These are phyloP conservation scores for Festucalex cinctus DNA, from an alignment of 2,113 vertebrate genomes.

Conservation along the genomic window DNA sequence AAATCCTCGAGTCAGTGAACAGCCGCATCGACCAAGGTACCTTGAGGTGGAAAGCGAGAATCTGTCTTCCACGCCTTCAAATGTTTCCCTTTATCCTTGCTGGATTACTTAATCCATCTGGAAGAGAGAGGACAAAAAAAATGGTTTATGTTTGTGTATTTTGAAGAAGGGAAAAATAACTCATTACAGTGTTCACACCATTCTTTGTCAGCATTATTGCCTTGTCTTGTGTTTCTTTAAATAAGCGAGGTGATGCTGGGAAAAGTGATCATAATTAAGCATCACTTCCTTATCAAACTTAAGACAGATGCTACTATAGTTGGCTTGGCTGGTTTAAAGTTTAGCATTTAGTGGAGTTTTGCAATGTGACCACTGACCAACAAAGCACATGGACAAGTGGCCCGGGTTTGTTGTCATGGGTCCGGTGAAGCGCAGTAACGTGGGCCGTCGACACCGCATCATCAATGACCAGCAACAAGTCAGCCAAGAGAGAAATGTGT, in stretches of 20 bases:
- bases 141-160: not conserved
- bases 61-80: constrained; percentile 15
- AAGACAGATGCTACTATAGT: not conserved
- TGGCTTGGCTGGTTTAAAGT: not conserved
- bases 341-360: not conserved
- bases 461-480: constrained; percentile 65
- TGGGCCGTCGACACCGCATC: constrained; percentile 32
- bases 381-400: not conserved
- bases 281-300: not conserved
- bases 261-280: not conserved
- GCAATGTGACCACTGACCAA: constrained; percentile 4
- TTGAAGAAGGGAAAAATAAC: constrained; percentile 10
- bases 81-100: constrained; percentile 36
- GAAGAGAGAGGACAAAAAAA: not conserved
- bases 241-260: not conserved
- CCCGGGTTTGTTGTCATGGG: constrained; percentile 24
- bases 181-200: constrained; percentile 12
- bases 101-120: constrained; percentile 40
- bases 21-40: constrained; percentile 74
- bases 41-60: constrained; percentile 35
- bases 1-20: constrained; percentile 69
- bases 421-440: constrained; percentile 31
- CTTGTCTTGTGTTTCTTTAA: not conserved
- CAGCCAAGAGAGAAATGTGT: not conserved
- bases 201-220: not conserved